Base-by-base conservation (phyloP, 2,113 vertebrate species). In the Archilochus colubris region DNA sequence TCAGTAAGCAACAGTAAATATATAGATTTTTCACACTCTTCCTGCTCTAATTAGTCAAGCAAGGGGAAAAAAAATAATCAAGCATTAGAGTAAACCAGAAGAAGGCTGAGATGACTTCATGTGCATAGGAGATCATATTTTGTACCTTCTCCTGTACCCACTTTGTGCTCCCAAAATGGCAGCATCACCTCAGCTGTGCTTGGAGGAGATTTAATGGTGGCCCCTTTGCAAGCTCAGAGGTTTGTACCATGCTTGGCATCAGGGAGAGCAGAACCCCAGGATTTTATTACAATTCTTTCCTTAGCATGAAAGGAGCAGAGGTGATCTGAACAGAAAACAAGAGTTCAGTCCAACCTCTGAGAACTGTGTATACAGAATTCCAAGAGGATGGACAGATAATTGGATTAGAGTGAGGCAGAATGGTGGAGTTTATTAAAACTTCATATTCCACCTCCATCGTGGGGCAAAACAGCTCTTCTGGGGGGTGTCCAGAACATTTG, bases 391-490 rank as follows among this genome's bases (percentile, higher is more conserved):
- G 68, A n/a, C n/a, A 46, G 40, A 31, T 86, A 95, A 95, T 84
- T 78, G 73, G 80, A 96, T 94, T 93, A 96, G 77, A 75, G 43
- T 94, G 86, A 94, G 64, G 96, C 88, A 93, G 57, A 78, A 55
- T 55, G 18, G 75, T 13, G 30, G 25, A 80, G 51, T 23, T 90
- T 80, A 83, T 88, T 83, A 91, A 89, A 92, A 55, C 31, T 86
- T 83, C 74, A 30, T 50, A 77, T 92, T 87, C 87, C 51, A 68
- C 79, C 55, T 63, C 73, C 38, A 48, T 12, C 13, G 14, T 43
- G 17, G 31, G 22, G 23, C 54, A 59, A 73, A 68, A 4, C 28
- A 85, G 9, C 20, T 67, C 30, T 73, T 87, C 79, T 9, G 4
- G 27, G 46, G 9, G 5, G 24, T 68, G 43, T 22, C 2, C 62